phyloP scores from a whole-genome alignment of 1,140 invertebrate genomes.

The Cecropterus lyciades region DNA sequence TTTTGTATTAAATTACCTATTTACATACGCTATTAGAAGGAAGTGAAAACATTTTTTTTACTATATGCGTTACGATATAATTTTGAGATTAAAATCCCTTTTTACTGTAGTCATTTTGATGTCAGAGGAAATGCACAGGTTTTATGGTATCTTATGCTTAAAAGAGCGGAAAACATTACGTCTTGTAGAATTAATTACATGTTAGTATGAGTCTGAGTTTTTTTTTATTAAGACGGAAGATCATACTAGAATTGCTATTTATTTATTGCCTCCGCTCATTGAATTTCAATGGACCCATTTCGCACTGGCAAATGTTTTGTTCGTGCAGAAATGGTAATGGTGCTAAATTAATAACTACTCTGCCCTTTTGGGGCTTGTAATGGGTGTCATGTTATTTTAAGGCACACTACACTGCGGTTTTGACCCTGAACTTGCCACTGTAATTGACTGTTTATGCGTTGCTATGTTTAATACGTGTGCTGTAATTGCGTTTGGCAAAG shows the following conservation, averaged over 20 bases:
- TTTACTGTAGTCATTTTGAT: no score
- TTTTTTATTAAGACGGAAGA: no score
- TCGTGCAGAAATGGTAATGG: constrained; percentile 11
- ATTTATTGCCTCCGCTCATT: constrained; percentile 11
- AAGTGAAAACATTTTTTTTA: no score
- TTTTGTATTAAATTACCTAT: no score
- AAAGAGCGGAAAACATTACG: no score
- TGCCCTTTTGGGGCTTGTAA: not conserved
- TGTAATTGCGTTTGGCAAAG: constrained; percentile 36
- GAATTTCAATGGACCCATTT: constrained; percentile 24
- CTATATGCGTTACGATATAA: no score
- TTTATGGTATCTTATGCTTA: no score
- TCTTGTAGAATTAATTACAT: no score
- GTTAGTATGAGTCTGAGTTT: no score
- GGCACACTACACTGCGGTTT: constrained; percentile 16
- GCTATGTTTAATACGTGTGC: not conserved
- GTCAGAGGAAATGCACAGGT: no score
- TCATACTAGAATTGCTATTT: not conserved
- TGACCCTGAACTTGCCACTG: constrained; percentile 15
- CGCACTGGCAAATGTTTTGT: constrained; percentile 20
- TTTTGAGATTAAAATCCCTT: no score
- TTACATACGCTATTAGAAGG: no score
- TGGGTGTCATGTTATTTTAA: constrained; percentile 7
- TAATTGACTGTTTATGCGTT: not conserved
- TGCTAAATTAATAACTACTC: constrained; percentile 6